Conservation (phyloP, 2,888 invertebrate genomes). For the Drosophila macrothrix region DNA sequence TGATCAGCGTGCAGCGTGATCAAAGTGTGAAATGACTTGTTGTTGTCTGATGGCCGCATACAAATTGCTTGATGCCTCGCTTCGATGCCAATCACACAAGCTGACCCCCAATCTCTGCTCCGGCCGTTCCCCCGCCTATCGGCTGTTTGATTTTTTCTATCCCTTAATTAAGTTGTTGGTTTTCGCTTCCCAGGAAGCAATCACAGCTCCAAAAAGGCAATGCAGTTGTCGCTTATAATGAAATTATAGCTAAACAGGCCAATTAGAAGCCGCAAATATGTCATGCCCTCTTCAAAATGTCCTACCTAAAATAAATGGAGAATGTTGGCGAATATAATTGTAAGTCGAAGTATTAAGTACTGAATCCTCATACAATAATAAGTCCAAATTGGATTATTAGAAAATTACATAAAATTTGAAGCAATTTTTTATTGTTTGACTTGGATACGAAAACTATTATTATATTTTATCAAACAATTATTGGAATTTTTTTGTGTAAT, state of each 20-base stretch:
- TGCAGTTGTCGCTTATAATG: conserved; percentile 45
- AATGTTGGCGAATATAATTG: background rate
- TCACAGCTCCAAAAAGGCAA: conserved; percentile 46
- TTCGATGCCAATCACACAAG: conserved; percentile 55
- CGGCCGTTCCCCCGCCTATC: background rate
- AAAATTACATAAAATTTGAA: background rate
- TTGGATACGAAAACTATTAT: background rate
- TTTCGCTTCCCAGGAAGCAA: conserved; percentile 55
- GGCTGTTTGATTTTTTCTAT: conserved; percentile 32
- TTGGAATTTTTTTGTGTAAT: background rate
- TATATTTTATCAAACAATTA: background rate
- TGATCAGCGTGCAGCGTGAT: conserved; percentile 74
- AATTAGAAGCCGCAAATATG: conserved; percentile 50
- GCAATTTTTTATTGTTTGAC: background rate
- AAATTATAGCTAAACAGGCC: conserved; percentile 58
- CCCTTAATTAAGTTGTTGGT: conserved; percentile 76
- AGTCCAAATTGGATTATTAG: background rate
- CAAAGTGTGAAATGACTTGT: conserved; percentile 84
- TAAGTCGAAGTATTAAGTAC: background rate
- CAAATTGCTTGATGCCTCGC: conserved; percentile 83
- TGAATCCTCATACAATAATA: background rate
- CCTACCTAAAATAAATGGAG: background rate
- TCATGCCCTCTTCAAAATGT: background rate
- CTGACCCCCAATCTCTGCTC: conserved; percentile 1
- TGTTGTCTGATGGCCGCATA: conserved; percentile 78